Evolutionary conservation across 2,888 invertebrate genomes (phyloP).

Genomic region (Chloroclysta siterata): DNA sequence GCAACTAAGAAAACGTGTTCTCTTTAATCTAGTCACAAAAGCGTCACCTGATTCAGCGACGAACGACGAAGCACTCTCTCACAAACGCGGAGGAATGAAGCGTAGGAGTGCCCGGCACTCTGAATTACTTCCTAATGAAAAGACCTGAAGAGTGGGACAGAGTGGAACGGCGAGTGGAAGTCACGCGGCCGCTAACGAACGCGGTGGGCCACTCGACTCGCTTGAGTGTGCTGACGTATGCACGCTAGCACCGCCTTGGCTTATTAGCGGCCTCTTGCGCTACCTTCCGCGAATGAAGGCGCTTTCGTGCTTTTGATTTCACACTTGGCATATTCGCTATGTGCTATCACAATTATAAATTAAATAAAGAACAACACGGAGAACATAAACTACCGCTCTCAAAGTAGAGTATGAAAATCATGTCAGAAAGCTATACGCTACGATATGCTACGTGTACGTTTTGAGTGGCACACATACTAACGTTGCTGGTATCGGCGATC

Average conservation of each 20-base stretch:
- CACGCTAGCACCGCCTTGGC: conserved; percentile 46
- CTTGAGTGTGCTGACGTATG: conserved; percentile 66
- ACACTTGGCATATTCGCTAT: conserved; percentile 8
- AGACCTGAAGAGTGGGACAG: conserved; percentile 77
- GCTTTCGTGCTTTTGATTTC: conserved; percentile 22
- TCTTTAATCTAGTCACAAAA: conserved; percentile 84
- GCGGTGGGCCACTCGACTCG: conserved; percentile 69
- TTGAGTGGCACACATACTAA: no score
- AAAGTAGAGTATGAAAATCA: neutral
- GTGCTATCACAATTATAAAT: neutral
- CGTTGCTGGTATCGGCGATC: no score
- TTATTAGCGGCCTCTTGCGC: conserved; percentile 52
- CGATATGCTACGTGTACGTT: conserved; percentile 40
- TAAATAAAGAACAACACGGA: neutral
- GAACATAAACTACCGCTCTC: neutral
- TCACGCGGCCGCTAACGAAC: conserved; percentile 82
- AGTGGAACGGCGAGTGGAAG: conserved; percentile 65
- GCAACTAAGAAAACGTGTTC: conserved; percentile 75
- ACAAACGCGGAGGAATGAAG: conserved; percentile 82
- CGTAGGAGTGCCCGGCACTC: conserved; percentile 78
- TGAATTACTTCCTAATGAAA: conserved; percentile 85
- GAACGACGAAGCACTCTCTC: conserved; percentile 71
- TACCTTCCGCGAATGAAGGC: conserved; percentile 17
- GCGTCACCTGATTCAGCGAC: conserved; percentile 80
- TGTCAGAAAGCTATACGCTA: no score